phyloP scores from a whole-genome alignment of 2,888 invertebrate species.

The Caenorhabditis uteleia region DNA sequence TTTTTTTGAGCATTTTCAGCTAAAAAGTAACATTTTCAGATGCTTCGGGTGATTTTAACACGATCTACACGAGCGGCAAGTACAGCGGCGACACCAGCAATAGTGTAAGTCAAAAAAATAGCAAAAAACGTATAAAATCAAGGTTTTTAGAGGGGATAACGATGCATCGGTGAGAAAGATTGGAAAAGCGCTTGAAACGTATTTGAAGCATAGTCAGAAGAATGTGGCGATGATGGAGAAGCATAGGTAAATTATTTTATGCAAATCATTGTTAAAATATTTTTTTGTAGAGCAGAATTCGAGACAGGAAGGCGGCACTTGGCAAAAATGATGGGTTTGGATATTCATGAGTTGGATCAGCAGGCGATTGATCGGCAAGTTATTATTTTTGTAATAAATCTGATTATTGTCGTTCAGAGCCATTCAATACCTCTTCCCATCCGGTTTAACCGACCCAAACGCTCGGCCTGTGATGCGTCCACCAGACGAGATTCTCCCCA shows the following conservation, averaged over 20 bases:
- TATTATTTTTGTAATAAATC: not conserved
- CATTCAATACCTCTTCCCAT: slow-evolving; percentile 92
- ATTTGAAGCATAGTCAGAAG: slow-evolving; percentile 53
- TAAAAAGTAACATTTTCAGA: too few species aligned
- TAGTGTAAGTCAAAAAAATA: slow-evolving; percentile 5
- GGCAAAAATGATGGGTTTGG: slow-evolving; percentile 97
- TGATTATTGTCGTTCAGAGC: slow-evolving; percentile 76
- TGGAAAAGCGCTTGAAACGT: slow-evolving; percentile 57
- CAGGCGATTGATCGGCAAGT: slow-evolving; percentile 80
- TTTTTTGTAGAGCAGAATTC: slow-evolving; percentile 76
- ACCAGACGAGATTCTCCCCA: slow-evolving; percentile 78
- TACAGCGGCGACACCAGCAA: slow-evolving; percentile 11
- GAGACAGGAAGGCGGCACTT: slow-evolving; percentile 91
- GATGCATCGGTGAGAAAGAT: slow-evolving; percentile 42
- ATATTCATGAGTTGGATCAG: slow-evolving; percentile 84
- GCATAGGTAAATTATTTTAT: slow-evolving; percentile 32
- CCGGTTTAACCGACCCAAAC: slow-evolving; percentile 83
- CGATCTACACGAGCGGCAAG: slow-evolving; percentile 20
- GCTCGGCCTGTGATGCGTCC: slow-evolving; percentile 89
- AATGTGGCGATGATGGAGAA: slow-evolving; percentile 68
- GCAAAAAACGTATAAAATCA: not conserved
- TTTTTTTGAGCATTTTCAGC: too few species aligned
- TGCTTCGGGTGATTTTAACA: slow-evolving; percentile 15
- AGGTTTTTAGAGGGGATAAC: slow-evolving; percentile 7
- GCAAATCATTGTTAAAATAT: not conserved